A percentile compares a stretch with the other conserved stretches of the same genome.
Conservation (phyloP, 2,113 vertebrate species). For the Cichladusa arquata region DNA sequence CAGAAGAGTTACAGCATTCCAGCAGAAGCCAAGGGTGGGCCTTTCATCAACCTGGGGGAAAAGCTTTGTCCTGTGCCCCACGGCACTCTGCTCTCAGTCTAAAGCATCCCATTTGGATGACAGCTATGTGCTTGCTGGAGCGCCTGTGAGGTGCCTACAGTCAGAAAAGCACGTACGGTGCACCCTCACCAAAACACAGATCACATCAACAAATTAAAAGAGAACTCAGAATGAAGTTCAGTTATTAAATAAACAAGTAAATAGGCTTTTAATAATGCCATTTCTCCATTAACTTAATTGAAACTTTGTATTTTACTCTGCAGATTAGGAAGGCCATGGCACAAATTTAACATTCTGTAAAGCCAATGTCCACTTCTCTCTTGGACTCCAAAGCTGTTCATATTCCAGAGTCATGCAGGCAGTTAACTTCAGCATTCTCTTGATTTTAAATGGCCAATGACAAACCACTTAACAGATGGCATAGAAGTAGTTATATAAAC, state of each 20-base stretch:
- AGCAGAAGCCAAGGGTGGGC: background rate
- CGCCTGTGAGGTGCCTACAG: background rate
- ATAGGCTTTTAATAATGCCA: background rate
- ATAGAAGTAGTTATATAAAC: background rate
- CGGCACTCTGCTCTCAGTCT: background rate
- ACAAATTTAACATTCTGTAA: background rate
- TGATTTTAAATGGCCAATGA: background rate
- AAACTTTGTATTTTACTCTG: background rate
- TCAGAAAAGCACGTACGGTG: accelerated
- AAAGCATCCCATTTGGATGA: background rate
- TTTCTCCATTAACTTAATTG: background rate
- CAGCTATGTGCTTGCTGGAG: background rate
- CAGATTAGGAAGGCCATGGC: background rate
- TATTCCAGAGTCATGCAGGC: background rate
- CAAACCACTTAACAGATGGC: background rate
- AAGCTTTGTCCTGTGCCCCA: background rate
- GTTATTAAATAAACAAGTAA: background rate
- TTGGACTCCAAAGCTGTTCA: background rate
- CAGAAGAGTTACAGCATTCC: background rate
- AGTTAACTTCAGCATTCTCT: background rate
- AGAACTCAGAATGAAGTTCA: background rate
- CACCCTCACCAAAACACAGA: background rate
- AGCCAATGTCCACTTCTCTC: background rate
- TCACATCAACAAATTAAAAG: background rate
- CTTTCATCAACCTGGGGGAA: slow-evolving; percentile 33